These are phyloP conservation scores for Noctuana brunneofusca DNA, from an alignment of 2,888 invertebrate species.

Conservation along the genomic window DNA sequence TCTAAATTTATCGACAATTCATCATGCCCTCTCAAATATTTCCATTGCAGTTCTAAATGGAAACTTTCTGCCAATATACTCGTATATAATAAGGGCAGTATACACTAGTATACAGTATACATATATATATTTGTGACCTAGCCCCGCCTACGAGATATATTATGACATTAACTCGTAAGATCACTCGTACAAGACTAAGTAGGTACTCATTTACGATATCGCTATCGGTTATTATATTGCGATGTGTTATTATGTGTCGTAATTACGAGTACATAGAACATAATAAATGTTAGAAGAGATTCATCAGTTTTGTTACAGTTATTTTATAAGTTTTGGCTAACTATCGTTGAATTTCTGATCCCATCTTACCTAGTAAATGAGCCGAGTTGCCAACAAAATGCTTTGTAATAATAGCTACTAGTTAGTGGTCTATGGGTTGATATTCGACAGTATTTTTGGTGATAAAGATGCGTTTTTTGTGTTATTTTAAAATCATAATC, in stretches of 20 bases:
- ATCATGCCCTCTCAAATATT: slow-evolving; percentile 3
- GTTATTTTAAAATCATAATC: too few species aligned
- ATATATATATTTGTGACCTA: slow-evolving; percentile 9
- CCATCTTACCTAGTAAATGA: too few species aligned
- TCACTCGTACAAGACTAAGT: slow-evolving; percentile 15
- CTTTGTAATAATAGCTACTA: too few species aligned
- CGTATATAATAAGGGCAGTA: slow-evolving; percentile 7
- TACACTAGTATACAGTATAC: neutral
- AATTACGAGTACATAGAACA: too few species aligned
- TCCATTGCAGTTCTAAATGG: slow-evolving; percentile 9
- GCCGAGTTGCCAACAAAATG: too few species aligned
- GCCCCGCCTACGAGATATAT: slow-evolving; percentile 22
- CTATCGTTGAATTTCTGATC: too few species aligned
- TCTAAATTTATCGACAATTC: neutral
- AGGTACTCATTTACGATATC: slow-evolving; percentile 6
- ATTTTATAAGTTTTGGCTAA: too few species aligned
- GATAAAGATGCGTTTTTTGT: too few species aligned
- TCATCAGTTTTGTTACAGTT: too few species aligned
- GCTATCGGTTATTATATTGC: slow-evolving; percentile 17
- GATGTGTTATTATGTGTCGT: neutral
- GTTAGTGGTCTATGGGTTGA: too few species aligned
- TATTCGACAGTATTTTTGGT: too few species aligned
- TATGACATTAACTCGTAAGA: slow-evolving; percentile 18
- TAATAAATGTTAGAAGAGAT: too few species aligned
- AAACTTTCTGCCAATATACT: slow-evolving; percentile 13